A percentile compares a stretch with the other conserved stretches of the same genome.
Conservation (phyloP, 2,113 vertebrate species). For the Chelonoidis abingdonii region DNA sequence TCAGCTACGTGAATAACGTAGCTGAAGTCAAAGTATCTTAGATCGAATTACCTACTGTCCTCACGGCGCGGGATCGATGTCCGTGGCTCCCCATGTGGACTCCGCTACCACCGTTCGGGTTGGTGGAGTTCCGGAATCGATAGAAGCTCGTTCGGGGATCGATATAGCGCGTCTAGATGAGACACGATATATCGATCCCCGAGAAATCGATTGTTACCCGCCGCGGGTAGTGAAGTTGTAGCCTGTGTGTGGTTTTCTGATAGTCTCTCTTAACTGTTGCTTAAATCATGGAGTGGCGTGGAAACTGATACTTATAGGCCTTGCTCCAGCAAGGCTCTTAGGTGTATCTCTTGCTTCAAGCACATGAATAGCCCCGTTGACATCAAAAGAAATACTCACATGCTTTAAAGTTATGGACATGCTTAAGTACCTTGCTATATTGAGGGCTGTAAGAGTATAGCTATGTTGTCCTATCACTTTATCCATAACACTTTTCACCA, state of each 20-base stretch:
- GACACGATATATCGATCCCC: too few relatives aligned
- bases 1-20: too few relatives aligned
- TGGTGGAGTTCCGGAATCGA: too few relatives aligned
- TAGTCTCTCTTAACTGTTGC: neutral
- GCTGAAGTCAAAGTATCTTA: too few relatives aligned
- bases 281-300: neutral
- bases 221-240: too few relatives aligned
- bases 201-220: too few relatives aligned
- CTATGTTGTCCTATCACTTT: accelerated
- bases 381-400: neutral
- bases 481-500: neutral
- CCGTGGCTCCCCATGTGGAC: too few relatives aligned
- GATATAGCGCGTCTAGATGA: too few relatives aligned
- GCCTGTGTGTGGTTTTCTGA: neutral
- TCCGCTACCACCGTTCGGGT: too few relatives aligned
- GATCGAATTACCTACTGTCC: too few relatives aligned
- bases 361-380: neutral
- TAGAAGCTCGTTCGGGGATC: too few relatives aligned
- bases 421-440: neutral
- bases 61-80: too few relatives aligned
- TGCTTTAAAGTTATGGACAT: neutral
- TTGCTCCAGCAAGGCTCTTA: neutral
- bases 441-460: neutral
- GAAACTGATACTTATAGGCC: neutral
- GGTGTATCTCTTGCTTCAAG: neutral